phyloP scores from a whole-genome alignment of 2,113 vertebrate genomes.

The Gulo gulo region DNA sequence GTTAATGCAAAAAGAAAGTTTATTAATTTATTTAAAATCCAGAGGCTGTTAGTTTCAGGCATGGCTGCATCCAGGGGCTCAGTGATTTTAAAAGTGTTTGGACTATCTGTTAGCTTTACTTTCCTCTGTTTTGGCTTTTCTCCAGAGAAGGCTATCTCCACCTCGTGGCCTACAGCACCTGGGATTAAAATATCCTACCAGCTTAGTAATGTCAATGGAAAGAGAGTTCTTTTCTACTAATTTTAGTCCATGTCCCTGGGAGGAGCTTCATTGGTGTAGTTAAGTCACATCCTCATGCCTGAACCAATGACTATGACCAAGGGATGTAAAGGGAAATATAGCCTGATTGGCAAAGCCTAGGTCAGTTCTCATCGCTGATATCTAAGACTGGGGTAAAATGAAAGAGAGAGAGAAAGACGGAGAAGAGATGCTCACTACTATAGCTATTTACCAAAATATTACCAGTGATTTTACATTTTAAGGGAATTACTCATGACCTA shows the following conservation, averaged over 20 bases:
- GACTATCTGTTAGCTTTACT: not conserved
- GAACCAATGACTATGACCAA: not conserved
- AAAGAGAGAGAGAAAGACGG: not conserved
- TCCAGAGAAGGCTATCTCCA: not conserved
- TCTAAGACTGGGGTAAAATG: not conserved
- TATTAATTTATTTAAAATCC: not conserved
- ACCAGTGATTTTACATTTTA: conserved; percentile 44
- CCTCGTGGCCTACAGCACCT: not conserved
- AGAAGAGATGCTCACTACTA: not conserved
- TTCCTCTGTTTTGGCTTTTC: conserved; percentile 36
- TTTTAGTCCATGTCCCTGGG: not conserved
- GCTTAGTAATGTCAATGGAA: not conserved
- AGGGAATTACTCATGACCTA: not conserved
- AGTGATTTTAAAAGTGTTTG: not conserved
- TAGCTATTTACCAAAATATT: conserved; percentile 34
- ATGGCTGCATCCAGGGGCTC: not conserved
- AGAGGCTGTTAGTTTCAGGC: not conserved
- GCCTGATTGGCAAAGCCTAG: not conserved
- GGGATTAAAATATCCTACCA: not conserved
- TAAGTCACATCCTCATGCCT: not conserved
- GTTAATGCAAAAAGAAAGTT: conserved; percentile 19
- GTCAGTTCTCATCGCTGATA: not conserved
- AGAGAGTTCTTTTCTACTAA: not conserved
- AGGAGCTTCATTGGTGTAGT: not conserved
- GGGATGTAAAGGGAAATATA: not conserved